phyloP scores from a whole-genome alignment of 1,140 invertebrate genomes.

The Hesperophylax magnus region DNA sequence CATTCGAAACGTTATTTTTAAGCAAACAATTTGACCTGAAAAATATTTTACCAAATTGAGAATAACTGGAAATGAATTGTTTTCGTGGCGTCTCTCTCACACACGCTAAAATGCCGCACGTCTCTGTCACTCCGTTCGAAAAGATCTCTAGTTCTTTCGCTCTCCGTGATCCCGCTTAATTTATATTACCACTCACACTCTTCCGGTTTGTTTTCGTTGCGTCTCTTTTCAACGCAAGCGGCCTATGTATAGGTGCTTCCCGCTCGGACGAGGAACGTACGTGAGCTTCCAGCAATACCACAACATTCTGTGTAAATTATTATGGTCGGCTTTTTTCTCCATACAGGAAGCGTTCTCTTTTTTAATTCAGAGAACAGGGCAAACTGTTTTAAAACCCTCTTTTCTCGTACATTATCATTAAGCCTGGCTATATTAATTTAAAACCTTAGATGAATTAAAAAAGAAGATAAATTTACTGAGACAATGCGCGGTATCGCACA shows the following conservation, averaged over 20 bases:
- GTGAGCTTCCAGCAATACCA: background rate
- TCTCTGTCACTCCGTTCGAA: conserved; percentile 41
- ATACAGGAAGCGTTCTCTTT: conserved; percentile 35
- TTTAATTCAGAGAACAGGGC: background rate
- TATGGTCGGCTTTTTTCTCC: conserved; percentile 21
- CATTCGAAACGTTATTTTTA: too few relatives aligned
- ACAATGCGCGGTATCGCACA: too few relatives aligned
- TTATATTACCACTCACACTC: conserved; percentile 52
- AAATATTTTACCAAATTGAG: background rate
- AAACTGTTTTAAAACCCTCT: background rate
- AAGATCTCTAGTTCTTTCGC: conserved; percentile 25
- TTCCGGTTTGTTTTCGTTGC: conserved; percentile 56
- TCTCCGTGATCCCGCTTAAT: conserved; percentile 21
- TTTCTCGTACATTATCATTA: too few relatives aligned
- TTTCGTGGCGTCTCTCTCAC: conserved; percentile 69
- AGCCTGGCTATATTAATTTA: too few relatives aligned
- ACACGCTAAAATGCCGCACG: conserved; percentile 47
- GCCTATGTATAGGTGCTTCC: conserved; percentile 7
- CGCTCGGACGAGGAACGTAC: background rate
- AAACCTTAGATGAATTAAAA: too few relatives aligned
- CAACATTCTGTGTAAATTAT: background rate
- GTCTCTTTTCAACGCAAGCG: conserved; percentile 48
- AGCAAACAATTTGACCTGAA: too few relatives aligned
- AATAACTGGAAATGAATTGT: conserved; percentile 59
- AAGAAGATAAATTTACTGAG: too few relatives aligned